Base-by-base conservation (phyloP, 2,113 vertebrate genomes). In the Myotis yumanensis region DNA sequence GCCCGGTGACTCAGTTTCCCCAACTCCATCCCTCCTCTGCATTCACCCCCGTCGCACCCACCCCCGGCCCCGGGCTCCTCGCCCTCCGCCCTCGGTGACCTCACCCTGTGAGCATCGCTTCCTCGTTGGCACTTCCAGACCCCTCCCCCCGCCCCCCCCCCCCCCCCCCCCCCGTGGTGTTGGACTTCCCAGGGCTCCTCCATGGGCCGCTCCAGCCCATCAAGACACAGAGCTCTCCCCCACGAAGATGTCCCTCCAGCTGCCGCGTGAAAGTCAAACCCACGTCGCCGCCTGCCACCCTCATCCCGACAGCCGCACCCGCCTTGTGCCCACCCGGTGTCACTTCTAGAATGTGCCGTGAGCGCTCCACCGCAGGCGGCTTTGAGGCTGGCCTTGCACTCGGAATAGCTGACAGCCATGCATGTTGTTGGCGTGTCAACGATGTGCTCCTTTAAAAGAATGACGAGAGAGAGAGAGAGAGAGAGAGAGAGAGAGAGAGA, bases 61-160 rank as follows among this genome's bases (percentile, higher is more conserved):
- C 37, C 17, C 32, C 4, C 0, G 23, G 32, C 8, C 46, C 46
- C 46, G 2, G 46, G 54, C 5, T 35, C 35, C 0, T 0, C 1
- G 1, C 35, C 43, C 48, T 54, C 43, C 66, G 16, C 43, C 68
- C 80, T 23, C 52, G 16, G 17, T 3, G 59, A 22, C 57, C 57
- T 59, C 57, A 59, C 57, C 57, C 57, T n/a, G 23, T 7, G 7
- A 1, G 1, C 5, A 5, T 1, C 5, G 66, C 20, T 7, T 14
- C 4, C 0, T n/a, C 1, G 2, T 1, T 23, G 62, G 35, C 79
- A 5, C 57, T 11, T 22, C 23, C 23, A 4, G 17, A 2, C 5
- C 28, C 12, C 4, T 20, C 7, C 9, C 0, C 32, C 17, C 1
- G 12, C 66, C n/a, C n/a, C n/a, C n/a, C n/a, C n/a, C n/a, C n/a